Evolutionary conservation across 2,888 invertebrate genomes (phyloP).

Genomic region (Ferrisia virgata): DNA sequence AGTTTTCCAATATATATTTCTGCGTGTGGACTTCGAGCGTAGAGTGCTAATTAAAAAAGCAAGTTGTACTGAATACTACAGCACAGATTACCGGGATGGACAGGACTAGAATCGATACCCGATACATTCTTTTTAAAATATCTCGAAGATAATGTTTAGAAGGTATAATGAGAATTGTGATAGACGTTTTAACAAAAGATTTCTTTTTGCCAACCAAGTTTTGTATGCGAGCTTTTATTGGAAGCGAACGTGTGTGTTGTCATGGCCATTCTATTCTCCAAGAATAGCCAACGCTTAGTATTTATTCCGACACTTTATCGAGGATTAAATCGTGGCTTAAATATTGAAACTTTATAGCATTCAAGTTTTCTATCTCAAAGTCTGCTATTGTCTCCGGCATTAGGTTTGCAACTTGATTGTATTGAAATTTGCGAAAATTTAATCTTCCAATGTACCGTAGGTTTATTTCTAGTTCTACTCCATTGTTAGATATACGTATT

Average conservation of each 20-base stretch:
- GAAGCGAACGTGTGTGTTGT: neutral
- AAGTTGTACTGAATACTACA: neutral
- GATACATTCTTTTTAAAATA: neutral
- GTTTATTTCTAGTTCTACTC: too few species aligned
- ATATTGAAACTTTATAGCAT: neutral
- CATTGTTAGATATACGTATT: too few species aligned
- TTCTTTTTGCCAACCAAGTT: neutral
- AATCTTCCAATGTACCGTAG: neutral
- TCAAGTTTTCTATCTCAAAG: neutral
- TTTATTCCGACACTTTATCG: neutral
- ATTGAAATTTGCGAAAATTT: neutral
- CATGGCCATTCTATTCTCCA: neutral
- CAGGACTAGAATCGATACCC: neutral
- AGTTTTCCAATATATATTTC: neutral
- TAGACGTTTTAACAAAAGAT: neutral
- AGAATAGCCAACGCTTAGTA: neutral
- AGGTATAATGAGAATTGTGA: neutral
- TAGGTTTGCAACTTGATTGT: neutral
- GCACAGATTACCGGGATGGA: too few species aligned
- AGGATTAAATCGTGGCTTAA: neutral
- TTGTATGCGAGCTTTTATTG: neutral
- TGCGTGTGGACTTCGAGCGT: too few species aligned
- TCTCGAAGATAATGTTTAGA: neutral
- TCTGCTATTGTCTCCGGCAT: neutral
- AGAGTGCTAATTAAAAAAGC: neutral